Percentiles rank a stretch among this genome's conserved stretches.
These are phyloP conservation scores for Chaetogeoica ovagalla DNA, from an alignment of 2,888 invertebrate species.

Conservation along the genomic window DNA sequence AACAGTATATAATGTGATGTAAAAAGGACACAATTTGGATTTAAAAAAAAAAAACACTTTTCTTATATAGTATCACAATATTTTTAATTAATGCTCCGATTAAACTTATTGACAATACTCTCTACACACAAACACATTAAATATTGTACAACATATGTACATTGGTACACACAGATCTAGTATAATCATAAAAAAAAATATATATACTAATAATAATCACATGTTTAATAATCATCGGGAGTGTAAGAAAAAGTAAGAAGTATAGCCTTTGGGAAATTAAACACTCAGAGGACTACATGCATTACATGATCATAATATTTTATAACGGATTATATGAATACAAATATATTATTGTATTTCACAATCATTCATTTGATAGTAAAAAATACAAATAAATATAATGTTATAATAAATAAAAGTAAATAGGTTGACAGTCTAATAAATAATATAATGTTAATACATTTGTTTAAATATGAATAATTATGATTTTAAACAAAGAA, in stretches of 20 bases:
- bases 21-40: background rate
- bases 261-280: background rate
- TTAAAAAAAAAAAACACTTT: background rate
- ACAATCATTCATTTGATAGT: background rate
- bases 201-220: background rate
- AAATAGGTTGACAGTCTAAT: background rate
- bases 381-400: background rate
- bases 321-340: background rate
- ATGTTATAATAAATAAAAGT: slow-evolving; percentile 1
- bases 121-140: background rate
- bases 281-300: background rate
- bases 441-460: slow-evolving; percentile 2
- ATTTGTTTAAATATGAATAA: slow-evolving; percentile 9
- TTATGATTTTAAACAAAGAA: background rate
- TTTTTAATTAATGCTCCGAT: slow-evolving; percentile 3
- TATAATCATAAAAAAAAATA: background rate
- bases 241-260: slow-evolving; percentile 5
- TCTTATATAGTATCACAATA: slow-evolving; percentile 3
- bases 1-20: background rate
- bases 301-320: no score
- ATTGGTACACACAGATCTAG: background rate
- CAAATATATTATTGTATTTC: background rate
- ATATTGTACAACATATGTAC: background rate
- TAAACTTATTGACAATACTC: slow-evolving; percentile 1
- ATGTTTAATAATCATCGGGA: background rate